Evolutionary conservation across 1,140 invertebrate species (phyloP), one percentile per base, ranked within the genome.

Genomic region (Melitaea cinxia): DNA sequence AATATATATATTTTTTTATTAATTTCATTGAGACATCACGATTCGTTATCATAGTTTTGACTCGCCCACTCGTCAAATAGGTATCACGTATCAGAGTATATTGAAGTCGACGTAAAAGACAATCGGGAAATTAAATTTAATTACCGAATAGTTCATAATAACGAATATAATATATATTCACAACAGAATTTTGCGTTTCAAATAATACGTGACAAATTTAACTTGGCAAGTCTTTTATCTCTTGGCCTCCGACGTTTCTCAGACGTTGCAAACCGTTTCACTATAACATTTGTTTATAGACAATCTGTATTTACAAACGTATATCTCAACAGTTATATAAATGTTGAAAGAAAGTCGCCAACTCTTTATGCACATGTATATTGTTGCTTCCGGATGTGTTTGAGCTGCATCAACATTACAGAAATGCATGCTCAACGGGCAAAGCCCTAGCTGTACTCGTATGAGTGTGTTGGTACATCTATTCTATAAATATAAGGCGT

Each of bases 251-350:
- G 28, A 55, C 37, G 28, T 47, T 63, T 53, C 53, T 28, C 26
- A 39, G 55, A 30, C 17, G 37, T 26, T 64, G 42, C 53, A 49
- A 66, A 55, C 61, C 56, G 67, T 70, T 81, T 78, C 78, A 80
- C 63, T 42, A 66, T 80, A 76, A 61, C 59, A 65, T 68, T 72
- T 79, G 82, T 82, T 85, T 82, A 80, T 74, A 73, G 10, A 35
- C 17, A 67, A 70, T 53, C 74, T 68, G 56, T 82, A 73, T 84
- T 85, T 87, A 85, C 62, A 68, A 74, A 81, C 69, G 52, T 66
- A 59, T 76, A 70, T 53, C 21, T 42, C 68, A 70, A 70, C 24
- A 58, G 72, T 81, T 83, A 84, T 83, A 85, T 84, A 83, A 80
- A 85, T 72, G 52, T 72, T 75, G 74, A 72, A 65, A 61, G 68